Base-by-base conservation (phyloP, 2,113 vertebrate species). In the Jacana jacana region DNA sequence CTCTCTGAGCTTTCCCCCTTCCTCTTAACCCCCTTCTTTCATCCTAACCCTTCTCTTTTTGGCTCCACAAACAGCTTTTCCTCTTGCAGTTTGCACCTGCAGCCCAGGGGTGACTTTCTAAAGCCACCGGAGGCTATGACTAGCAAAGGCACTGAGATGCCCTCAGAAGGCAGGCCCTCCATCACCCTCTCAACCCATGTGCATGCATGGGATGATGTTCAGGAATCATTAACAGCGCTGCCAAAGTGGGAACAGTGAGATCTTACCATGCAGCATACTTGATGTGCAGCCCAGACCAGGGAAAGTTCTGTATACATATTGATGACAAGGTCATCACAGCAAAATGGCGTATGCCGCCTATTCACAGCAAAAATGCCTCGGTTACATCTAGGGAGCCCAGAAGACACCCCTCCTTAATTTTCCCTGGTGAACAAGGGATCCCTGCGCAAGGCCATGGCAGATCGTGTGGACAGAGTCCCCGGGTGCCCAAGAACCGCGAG, bases 401-500 rank as follows among this genome's bases (percentile, higher is more conserved):
- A 14, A 57, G 19, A 23, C 28, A 55, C 12, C n/a, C 25, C 28
- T 68, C 35, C 46, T 49, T 39, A 35, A 8, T 52, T 85, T 80
- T 49, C n/a, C 28, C 24, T 46, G 25, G 24, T 65, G 69, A 75
- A 27, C 28, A 42, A 16, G 49, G 39, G 4, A 17, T 58, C 17
- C 46, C 24, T 3, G 2, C 0, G 1, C 1, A 5, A 76, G 33
- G 58, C 57, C 73, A 69, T 2, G 10, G 72, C 55, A 81, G 52
- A 37, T 57, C 0, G 3, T 22, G 18, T 31, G 37, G 40, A 33
- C 52, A 33, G 9, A 0, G 0, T 28, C 46, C 60, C 31, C 25
- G 31, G 14, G 9, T 3, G 1, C 33, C 40, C 2, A 3, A 51
- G 69, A 88, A 5, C 31, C 0, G 0, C 2, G 1, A 3, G 28